Base-by-base conservation (phyloP, 2,888 invertebrate genomes). In the Hydroisotoma schaefferi region DNA sequence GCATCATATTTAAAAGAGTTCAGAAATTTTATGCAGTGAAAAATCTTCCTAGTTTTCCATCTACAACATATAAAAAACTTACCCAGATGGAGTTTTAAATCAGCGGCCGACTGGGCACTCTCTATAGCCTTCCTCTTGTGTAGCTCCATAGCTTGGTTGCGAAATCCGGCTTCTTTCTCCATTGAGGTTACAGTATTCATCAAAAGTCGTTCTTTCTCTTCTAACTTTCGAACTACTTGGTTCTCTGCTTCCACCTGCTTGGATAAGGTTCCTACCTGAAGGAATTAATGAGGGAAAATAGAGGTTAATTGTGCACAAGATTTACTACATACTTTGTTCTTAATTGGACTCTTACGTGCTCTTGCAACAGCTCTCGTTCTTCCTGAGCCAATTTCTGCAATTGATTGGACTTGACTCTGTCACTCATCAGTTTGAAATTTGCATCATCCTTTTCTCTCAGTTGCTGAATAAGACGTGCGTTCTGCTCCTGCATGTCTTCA, bases 401-500 rank as follows among this genome's bases (percentile, higher is more conserved):
- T 74, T 97, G 95, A 78, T 95, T 95, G 3, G 94, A 89, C 77
- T 94, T 94, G 63, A 95, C 94, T 56, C 94, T 79, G 77, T 98
- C 98, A 0, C 94, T 93, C 95, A 99, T 97, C 4, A 98, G 83
- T 78, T 98, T 97, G 77, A 99, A 95, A 78, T 99, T 98, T 3
- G 97, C 95, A 76, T 98, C 98, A 75, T 95, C 94, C 74, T 98
- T 97, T 77, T 98, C 97, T 2, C 94, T 81, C 59, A 99, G 79
- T 77, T 98, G 97, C 73, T 97, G 94, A 54, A 98, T 88, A 22
- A 98, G 83, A 37, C 95, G 81, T 0, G 93, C 92, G 78, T 97
- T 97, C 80, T 97, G 97, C 74, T 98, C 97, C 79, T 98, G 97
- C 94, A 97, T 95, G 75, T 99, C 98, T 77, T 99, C 98, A 76